A percentile compares a stretch with the other conserved stretches of the same genome.
phyloP scores from a whole-genome alignment of 2,113 vertebrate genomes.

The Callipepla californica region DNA sequence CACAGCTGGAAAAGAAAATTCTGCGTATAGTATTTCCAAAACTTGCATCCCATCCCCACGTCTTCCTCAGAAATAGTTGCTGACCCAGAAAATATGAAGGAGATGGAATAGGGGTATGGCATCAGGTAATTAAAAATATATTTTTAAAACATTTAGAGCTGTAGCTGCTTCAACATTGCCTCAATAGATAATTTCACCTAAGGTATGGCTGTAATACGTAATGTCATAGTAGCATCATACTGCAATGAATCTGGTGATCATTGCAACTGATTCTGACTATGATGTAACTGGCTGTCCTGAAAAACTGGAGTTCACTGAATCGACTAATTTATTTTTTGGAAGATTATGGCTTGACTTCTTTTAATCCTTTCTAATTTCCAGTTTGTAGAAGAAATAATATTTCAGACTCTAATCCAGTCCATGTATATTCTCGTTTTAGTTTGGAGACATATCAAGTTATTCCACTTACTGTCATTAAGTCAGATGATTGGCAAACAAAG shows the following conservation, averaged over 20 bases:
- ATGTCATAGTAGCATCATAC: neutral
- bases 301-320: neutral
- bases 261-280: neutral
- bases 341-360: neutral
- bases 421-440: neutral
- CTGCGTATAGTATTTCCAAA: neutral
- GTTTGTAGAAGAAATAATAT: neutral
- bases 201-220: neutral
- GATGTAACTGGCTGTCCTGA: neutral
- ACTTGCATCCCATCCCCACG: neutral
- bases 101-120: neutral
- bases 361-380: neutral
- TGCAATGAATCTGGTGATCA: neutral
- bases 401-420: neutral
- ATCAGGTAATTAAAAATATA: neutral
- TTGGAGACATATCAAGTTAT: neutral
- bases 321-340: neutral
- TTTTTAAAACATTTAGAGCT: neutral
- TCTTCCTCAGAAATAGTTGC: fast-evolving
- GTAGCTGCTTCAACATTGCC: neutral
- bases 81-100: neutral
- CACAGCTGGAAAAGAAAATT: neutral
- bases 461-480: neutral
- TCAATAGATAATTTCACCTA: neutral
- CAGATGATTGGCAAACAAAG: neutral